phyloP scores from a whole-genome alignment of 2,113 vertebrate genomes.

The Gallinago paraguaiae region DNA sequence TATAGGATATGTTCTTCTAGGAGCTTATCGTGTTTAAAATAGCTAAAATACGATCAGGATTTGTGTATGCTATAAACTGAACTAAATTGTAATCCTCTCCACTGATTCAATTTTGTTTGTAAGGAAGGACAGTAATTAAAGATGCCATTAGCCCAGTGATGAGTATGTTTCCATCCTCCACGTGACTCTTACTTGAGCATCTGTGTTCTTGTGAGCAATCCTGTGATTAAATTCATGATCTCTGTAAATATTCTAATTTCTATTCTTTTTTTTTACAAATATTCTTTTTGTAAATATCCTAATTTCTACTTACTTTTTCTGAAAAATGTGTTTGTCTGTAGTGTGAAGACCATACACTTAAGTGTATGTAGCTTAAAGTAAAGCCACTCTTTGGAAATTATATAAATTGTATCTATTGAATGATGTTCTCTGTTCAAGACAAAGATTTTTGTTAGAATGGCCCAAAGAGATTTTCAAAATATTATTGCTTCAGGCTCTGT shows the following conservation, averaged over 20 bases:
- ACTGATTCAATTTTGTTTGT: neutral
- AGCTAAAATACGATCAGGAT: neutral
- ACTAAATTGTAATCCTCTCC: neutral
- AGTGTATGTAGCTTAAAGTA: neutral
- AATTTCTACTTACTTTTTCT: conserved; percentile 11
- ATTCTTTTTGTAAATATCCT: neutral
- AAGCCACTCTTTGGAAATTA: neutral
- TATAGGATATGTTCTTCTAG: neutral
- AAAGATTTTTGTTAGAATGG: neutral
- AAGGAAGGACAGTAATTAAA: conserved; percentile 41
- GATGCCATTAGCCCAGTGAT: neutral
- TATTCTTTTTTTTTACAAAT: no score
- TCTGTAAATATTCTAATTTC: neutral
- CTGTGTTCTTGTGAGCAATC: conserved; percentile 19
- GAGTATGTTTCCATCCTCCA: neutral
- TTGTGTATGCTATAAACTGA: neutral
- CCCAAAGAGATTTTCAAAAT: neutral
- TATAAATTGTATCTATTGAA: neutral
- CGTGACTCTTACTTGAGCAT: neutral
- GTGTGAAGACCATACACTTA: neutral
- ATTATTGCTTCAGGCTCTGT: neutral
- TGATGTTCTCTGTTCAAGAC: neutral
- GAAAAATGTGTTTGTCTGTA: neutral
- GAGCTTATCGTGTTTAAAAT: neutral
- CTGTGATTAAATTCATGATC: conserved; percentile 9